These are phyloP conservation scores for Diabrotica undecimpunctata DNA, from an alignment of 1,140 invertebrate genomes.

Conservation along the genomic window DNA sequence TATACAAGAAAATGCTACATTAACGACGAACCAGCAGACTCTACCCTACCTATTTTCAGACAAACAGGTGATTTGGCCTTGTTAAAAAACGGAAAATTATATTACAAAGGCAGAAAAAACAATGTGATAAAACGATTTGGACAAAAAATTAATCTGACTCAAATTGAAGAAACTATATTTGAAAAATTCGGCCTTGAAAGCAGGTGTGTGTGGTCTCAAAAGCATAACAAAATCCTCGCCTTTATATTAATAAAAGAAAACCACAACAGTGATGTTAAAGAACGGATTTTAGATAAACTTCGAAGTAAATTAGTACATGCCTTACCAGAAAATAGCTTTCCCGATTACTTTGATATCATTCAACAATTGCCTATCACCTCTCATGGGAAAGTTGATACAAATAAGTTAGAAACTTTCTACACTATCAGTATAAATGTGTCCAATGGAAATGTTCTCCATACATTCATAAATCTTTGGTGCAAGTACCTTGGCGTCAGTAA, in stretches of 20 bases:
- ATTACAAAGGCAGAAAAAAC: conserved; percentile 63
- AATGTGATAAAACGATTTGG: conserved; percentile 72
- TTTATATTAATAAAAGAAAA: conserved; percentile 50
- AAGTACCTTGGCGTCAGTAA: conserved; percentile 1
- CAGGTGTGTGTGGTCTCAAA: conserved; percentile 52
- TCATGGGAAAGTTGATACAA: conserved; percentile 58
- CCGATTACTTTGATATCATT: conserved; percentile 54
- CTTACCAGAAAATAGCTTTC: conserved; percentile 41
- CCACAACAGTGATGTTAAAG: conserved; percentile 45
- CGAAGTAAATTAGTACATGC: conserved; percentile 41
- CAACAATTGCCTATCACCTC: conserved; percentile 54
- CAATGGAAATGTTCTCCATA: background rate
- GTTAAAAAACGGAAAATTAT: conserved; percentile 53
- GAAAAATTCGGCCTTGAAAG: conserved; percentile 51
- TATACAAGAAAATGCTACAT: conserved; percentile 59
- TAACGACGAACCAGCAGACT: conserved; percentile 50
- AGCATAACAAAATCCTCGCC: conserved; percentile 50
- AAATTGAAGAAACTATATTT: conserved; percentile 56
- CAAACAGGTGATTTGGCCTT: conserved; percentile 66
- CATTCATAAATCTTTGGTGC: background rate
- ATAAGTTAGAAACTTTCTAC: conserved; percentile 35
- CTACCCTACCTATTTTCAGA: conserved; percentile 51
- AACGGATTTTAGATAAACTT: conserved; percentile 49
- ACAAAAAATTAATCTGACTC: conserved; percentile 59
- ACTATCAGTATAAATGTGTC: background rate